Evolutionary conservation across 2,797 vertebrate species (phyloP).

Genomic region (Balearica regulorum): DNA sequence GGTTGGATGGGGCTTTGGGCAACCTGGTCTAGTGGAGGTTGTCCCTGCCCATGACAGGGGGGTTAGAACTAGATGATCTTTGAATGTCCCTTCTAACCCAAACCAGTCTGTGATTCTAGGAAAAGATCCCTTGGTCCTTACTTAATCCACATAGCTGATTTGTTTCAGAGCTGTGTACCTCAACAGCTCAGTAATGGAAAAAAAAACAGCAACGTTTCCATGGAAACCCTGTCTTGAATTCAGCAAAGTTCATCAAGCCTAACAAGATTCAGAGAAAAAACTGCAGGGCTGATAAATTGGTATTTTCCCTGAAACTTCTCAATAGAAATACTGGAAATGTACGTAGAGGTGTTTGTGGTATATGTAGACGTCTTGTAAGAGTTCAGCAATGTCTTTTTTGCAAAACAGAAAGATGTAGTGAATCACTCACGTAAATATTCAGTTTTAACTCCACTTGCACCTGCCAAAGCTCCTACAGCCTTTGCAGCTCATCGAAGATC

Average conservation of each 20-base stretch:
- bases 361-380: background rate
- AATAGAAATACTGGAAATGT: background rate
- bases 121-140: background rate
- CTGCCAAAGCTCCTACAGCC: background rate
- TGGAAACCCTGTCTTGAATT: conserved; percentile 39
- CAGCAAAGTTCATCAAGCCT: conserved; percentile 39
- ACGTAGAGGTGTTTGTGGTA: background rate
- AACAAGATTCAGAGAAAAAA: conserved; percentile 2
- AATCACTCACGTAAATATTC: background rate
- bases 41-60: background rate
- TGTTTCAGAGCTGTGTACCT: background rate
- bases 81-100: background rate
- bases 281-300: background rate
- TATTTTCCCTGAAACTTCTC: background rate
- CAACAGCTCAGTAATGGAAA: background rate
- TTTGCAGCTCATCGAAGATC: background rate
- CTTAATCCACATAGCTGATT: background rate
- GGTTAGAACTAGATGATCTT: background rate
- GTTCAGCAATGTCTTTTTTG: background rate
- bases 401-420: background rate
- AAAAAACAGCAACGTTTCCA: background rate
- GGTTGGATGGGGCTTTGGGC: background rate
- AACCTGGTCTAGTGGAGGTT: background rate
- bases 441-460: background rate
- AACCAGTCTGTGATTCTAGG: background rate